A percentile compares a stretch with the other conserved stretches of the same genome.
Conservation (phyloP, 2,888 invertebrate species). For the Drosophila algonquin region DNA sequence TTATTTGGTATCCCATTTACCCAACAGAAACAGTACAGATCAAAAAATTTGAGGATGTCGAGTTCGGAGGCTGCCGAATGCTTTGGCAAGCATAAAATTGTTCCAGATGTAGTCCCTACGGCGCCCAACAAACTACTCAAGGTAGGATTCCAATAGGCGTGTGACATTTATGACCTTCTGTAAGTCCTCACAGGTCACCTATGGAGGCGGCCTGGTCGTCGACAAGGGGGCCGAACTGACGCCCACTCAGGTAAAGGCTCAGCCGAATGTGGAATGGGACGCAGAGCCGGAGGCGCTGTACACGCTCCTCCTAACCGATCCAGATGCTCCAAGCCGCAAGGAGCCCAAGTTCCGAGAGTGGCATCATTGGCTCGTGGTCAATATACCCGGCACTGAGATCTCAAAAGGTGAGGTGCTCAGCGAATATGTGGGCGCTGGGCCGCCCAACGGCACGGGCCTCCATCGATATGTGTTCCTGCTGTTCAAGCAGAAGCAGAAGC, state of each 20-base stretch:
- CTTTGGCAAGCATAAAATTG: constrained; percentile 21
- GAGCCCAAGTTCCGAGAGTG: constrained; percentile 93
- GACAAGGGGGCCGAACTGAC: constrained; percentile 88
- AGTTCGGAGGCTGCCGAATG: constrained; percentile 9
- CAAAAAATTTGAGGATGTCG: constrained; percentile 5
- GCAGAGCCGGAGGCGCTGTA: constrained; percentile 75
- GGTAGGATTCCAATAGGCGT: constrained; percentile 31
- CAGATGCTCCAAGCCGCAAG: constrained; percentile 94
- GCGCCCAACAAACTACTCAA: constrained; percentile 48
- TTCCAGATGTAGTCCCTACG: constrained; percentile 19
- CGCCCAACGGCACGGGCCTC: constrained; percentile 89
- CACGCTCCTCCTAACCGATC: constrained; percentile 87
- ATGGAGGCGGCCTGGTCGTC: constrained; percentile 83
- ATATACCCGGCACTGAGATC: constrained; percentile 91
- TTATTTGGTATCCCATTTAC: neutral
- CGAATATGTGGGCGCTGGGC: constrained; percentile 93
- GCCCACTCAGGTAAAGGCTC: constrained; percentile 86
- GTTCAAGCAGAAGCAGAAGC: constrained; percentile 88
- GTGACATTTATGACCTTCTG: accelerated
- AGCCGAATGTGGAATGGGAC: constrained; percentile 80
- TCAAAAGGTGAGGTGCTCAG: constrained; percentile 89
- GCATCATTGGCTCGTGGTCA: constrained; percentile 96
- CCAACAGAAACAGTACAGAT: neutral
- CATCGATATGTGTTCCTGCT: constrained; percentile 92
- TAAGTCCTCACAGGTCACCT: constrained; percentile 57